These are phyloP conservation scores for Sorex fumeus DNA, from an alignment of 2,113 vertebrate genomes.

Conservation along the genomic window DNA sequence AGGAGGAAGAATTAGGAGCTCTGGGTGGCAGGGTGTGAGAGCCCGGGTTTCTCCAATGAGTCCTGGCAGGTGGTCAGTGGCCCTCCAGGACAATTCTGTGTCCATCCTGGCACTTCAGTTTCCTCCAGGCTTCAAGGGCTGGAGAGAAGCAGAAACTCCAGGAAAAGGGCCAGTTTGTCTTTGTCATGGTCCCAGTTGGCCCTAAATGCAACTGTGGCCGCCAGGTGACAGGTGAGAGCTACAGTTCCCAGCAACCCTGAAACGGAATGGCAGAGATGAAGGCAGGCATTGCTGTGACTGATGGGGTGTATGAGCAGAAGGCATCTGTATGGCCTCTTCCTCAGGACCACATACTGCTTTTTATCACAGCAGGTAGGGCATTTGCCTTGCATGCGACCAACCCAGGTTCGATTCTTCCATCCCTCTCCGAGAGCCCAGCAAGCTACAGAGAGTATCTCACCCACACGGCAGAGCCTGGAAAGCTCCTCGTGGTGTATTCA, in stretches of 20 bases:
- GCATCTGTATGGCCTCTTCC: no score
- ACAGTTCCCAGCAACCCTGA: neutral
- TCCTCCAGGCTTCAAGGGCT: neutral
- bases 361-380: no score
- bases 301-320: neutral
- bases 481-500: no score
- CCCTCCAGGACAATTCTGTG: neutral
- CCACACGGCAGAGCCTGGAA: no score
- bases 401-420: no score
- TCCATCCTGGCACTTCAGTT: accelerated
- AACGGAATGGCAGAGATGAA: neutral
- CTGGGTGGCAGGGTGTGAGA: neutral
- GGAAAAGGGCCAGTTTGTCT: neutral
- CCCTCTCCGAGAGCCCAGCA: no score
- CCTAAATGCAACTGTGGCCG: neutral
- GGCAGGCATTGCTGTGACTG: neutral
- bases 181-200: neutral
- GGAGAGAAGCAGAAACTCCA: neutral
- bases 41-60: neutral
- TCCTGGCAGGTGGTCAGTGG: neutral
- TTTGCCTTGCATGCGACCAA: no score
- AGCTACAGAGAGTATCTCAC: no score
- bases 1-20: neutral
- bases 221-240: neutral
- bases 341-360: neutral